phyloP scores from a whole-genome alignment of 2,888 invertebrate genomes.

The Oscheius onirici region DNA sequence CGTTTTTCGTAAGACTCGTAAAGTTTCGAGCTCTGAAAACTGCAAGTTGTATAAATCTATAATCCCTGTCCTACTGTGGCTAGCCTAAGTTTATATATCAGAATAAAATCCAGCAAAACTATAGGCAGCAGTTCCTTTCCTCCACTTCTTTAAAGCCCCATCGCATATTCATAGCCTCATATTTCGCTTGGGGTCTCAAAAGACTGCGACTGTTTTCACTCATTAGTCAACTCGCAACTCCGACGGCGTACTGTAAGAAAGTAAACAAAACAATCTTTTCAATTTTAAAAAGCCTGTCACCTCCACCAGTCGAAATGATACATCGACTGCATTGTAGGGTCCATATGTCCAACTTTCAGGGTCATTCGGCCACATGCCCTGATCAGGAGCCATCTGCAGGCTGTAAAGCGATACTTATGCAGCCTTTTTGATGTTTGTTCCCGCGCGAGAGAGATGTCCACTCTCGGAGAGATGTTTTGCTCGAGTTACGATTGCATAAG shows the following conservation, averaged over 20 bases:
- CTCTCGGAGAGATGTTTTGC: conserved; percentile 2
- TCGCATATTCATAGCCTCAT: conserved; percentile 35
- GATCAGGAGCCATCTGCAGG: conserved; percentile 27
- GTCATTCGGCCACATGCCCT: conserved; percentile 19
- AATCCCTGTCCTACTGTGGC: no score
- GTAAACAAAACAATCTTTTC: background rate
- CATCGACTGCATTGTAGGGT: no score
- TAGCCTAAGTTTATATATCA: no score
- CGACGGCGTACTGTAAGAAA: no score
- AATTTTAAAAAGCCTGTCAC: no score
- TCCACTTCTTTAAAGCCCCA: background rate
- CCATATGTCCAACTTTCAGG: conserved; percentile 26
- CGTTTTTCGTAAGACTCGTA: no score
- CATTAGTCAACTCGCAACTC: background rate
- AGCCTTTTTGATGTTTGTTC: conserved; percentile 28
- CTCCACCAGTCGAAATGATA: background rate
- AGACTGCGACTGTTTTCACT: background rate
- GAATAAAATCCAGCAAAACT: background rate
- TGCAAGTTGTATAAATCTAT: no score
- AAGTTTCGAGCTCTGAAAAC: no score
- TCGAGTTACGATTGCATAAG: conserved; percentile 27
- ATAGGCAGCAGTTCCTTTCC: background rate
- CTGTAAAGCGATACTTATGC: conserved; percentile 30
- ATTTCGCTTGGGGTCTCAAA: conserved; percentile 4
- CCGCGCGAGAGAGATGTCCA: conserved; percentile 1